Base-by-base conservation (phyloP, 2,113 vertebrate genomes). In the Salvator merianae region DNA sequence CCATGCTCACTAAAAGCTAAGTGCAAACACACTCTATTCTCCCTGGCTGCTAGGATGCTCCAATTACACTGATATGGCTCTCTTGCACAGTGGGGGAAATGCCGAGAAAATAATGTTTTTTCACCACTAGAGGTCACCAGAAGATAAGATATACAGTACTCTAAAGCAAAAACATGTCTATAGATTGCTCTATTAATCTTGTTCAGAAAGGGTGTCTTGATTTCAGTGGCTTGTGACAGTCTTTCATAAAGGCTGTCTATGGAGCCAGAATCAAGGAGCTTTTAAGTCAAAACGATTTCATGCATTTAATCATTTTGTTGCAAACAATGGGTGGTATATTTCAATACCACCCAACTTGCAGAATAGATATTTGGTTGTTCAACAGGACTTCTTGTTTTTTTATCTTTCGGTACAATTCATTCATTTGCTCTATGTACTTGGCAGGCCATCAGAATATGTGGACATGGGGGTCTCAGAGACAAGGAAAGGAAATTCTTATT, bases 71-170 rank as follows among this genome's bases (percentile, higher is more conserved):
- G 68, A 14, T 69, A 5, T 63, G 12, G 16, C 14, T 59, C 18
- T 65, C 12, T 32, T 50, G 68, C 20, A 24, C 43, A 75, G 43
- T 22, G n/a, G 30, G 65, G 13, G n/a, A 70, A 76, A 70, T 47
- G 28, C 30, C 20, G 36, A 13, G 24, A 22, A 70, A 62, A 34
- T 12, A 9, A 6, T 78, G 40, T 32, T 68, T 40, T 34, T 65
- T 81, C 0, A 80, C 91, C 94, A 92, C 90, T 86, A 93, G 93
- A 83, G 89, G 94, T 34, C 91, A 91, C 53, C 66, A 89, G 84
- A 93, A 73, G 28, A 3, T 69, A 40, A 70, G 59, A 36, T 3
- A 75, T 69, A 53, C 55, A 20, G 55, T 59, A 43, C n/a, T 80
- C 70, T 2, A 10, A 30, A 82, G 30, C 2, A 0, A 26, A 2